Evolutionary conservation across 35 echinoderm and acorn worm genomes (phyloP), one percentile per base, ranked within the genome.

Genomic region (Ophioderma brevispina): DNA sequence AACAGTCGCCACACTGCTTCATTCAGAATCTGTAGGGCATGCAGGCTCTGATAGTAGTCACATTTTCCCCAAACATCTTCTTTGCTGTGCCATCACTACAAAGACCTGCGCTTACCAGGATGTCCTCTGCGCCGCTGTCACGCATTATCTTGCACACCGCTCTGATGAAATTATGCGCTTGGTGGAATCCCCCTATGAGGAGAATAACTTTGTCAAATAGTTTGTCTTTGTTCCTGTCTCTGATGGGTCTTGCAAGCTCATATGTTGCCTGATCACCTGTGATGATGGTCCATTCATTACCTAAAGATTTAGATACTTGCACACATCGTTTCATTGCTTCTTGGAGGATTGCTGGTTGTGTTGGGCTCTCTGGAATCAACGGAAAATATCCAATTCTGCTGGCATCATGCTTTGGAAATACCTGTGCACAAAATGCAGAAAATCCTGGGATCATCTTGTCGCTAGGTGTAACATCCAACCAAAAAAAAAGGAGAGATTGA

Each of bases 321-420:
- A 81, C 79, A 35, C 30, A 37, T 84, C 81, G 23, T 25, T 43
- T 84, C 81, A 84, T 84, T 49, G 17, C 11, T 55, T 84, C 81
- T 49, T 84, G 39, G 30, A 84, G 81, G 8, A 84, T 40, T 43
- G 81, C 40, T 43, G 81, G 81, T n/a, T 84, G 21, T 1, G 81
- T 84, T 55, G 81, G 81, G n/a, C 38, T 43, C 13, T 37, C 39
- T 84, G 81, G 81, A 36, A 84, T 84, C 41, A 84, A 35, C 30
- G 81, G 81, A 49, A 81, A 42, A 43, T 84, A 84, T 2, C 81
- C 81, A 49, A 84, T 43, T 37, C 13, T 84, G 13, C 81, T 42
- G 3, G 81, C 38, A n/a, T 21, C 15, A 43, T 40, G 39, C 13
- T 84, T 6, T 84, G 81, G 39, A 31, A 43, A 42, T n/a, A 84